Evolutionary conservation across 2,888 invertebrate genomes (phyloP).

Genomic region (Lacanobia wlatinum): DNA sequence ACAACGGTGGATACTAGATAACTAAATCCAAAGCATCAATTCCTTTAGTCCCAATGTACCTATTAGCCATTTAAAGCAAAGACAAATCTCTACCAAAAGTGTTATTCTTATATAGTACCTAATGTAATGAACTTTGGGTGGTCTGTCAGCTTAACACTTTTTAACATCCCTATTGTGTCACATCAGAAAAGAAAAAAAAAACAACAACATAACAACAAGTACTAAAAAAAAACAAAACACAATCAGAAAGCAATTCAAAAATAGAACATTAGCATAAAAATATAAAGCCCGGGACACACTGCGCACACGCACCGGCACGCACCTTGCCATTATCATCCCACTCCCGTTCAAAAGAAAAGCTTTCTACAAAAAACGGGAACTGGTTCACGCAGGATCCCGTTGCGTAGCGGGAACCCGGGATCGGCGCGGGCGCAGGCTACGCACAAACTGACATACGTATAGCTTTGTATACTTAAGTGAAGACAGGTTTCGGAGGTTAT

Average conservation of each 20-base stretch:
- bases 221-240: slow-evolving; percentile 5
- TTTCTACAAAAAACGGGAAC: slow-evolving; percentile 63
- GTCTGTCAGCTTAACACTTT: slow-evolving; percentile 3
- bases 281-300: slow-evolving; percentile 33
- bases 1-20: too few relatives aligned
- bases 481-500: slow-evolving; percentile 56
- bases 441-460: slow-evolving; percentile 54
- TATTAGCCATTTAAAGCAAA: not conserved
- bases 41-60: not conserved
- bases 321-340: slow-evolving; percentile 51
- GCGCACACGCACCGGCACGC: slow-evolving; percentile 40
- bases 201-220: slow-evolving; percentile 13
- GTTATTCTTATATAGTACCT: not conserved
- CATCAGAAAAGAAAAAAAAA: slow-evolving; percentile 1
- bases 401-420: slow-evolving; percentile 71
- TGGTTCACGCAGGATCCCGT: slow-evolving; percentile 82
- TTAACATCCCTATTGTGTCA: slow-evolving; percentile 4
- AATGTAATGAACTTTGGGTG: not conserved
- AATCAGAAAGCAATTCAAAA: slow-evolving; percentile 33
- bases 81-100: not conserved
- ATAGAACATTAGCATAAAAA: slow-evolving; percentile 39
- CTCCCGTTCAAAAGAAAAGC: slow-evolving; percentile 61
- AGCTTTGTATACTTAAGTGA: slow-evolving; percentile 44
- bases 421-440: slow-evolving; percentile 53
- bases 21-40: not conserved